These are phyloP conservation scores for Suricata suricatta DNA, from an alignment of 2,113 vertebrate species.

Conservation along the genomic window DNA sequence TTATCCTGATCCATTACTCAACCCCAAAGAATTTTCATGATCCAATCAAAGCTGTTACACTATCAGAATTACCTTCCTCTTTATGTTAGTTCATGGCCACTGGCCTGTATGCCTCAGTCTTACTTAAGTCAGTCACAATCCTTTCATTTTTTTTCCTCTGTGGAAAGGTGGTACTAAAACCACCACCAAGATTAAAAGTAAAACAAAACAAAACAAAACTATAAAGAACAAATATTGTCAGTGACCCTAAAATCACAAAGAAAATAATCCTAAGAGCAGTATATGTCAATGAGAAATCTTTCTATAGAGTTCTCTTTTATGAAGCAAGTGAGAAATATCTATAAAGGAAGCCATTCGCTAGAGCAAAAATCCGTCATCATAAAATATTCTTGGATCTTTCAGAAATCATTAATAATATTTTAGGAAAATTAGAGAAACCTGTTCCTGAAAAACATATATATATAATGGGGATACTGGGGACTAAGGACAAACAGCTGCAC, in stretches of 20 bases:
- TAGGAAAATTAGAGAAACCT: background rate
- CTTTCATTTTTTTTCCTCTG: background rate
- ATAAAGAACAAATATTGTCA: background rate
- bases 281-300: background rate
- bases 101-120: background rate
- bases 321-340: constrained; percentile 26
- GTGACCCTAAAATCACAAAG: background rate
- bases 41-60: background rate
- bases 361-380: background rate
- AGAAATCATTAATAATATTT: background rate
- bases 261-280: background rate
- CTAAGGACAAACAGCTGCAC: background rate
- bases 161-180: background rate
- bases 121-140: background rate
- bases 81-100: background rate
- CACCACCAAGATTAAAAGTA: background rate
- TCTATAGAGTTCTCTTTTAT: background rate
- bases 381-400: background rate
- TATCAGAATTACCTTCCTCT: background rate
- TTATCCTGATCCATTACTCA: background rate
- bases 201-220: background rate
- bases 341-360: background rate
- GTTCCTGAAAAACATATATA: background rate
- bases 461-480: background rate
- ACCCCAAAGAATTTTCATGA: background rate